Conservation (phyloP, 2,113 vertebrate genomes). For the Apus apus region DNA sequence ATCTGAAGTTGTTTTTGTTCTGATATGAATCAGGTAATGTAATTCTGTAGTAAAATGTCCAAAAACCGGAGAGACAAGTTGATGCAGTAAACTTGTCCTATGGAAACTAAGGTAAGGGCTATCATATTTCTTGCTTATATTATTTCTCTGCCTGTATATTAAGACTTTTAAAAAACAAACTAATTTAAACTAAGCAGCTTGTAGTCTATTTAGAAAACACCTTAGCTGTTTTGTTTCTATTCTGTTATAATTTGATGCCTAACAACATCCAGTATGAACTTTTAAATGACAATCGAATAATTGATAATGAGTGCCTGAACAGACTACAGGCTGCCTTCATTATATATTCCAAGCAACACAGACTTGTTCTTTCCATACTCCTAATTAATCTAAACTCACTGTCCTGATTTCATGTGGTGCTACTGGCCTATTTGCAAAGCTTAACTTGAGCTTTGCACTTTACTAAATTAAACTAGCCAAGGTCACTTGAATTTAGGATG, state of each 20-base stretch:
- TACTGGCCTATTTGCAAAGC: neutral
- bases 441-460: neutral
- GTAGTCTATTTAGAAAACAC: neutral
- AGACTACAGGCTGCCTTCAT: neutral
- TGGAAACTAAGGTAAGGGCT: neutral
- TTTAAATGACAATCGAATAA: neutral
- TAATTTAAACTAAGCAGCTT: neutral
- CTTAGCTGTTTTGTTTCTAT: neutral
- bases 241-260: neutral
- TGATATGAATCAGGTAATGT: conserved; percentile 18
- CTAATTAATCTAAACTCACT: neutral
- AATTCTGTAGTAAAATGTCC: neutral
- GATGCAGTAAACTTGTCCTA: neutral
- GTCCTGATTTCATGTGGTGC: neutral
- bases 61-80: neutral
- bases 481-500: neutral
- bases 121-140: neutral
- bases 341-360: neutral
- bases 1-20: neutral
- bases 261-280: neutral
- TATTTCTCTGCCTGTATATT: neutral
- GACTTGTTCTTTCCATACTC: neutral
- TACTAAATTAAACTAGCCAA: neutral
- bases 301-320: neutral
- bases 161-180: neutral